Conservation (phyloP, 92 coral and sea anemone genomes). For the Paramuricea clavata region DNA sequence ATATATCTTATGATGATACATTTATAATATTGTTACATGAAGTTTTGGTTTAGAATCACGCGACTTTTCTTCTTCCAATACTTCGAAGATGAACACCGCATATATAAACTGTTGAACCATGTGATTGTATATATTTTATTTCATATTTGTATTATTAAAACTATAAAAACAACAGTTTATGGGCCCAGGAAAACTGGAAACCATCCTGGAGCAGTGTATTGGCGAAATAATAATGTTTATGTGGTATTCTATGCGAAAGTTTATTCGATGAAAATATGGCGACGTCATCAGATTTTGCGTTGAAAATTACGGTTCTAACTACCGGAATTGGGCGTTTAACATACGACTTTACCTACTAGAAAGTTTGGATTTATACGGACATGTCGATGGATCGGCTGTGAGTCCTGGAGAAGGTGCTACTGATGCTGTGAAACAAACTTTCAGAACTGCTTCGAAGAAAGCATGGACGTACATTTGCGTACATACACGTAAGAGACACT, state of each 20-base stretch:
- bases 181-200: slow-evolving; percentile 40
- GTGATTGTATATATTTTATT: no score
- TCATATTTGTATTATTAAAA: background rate
- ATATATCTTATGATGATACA: no score
- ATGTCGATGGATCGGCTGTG: slow-evolving; percentile 52
- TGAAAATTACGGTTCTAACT: slow-evolving; percentile 38
- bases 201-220: slow-evolving; percentile 15
- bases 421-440: background rate
- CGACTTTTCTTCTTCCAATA: no score
- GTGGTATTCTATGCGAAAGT: slow-evolving; percentile 1
- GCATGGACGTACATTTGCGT: background rate
- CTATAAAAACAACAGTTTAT: slow-evolving; percentile 31
- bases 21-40: no score
- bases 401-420: slow-evolving; percentile 45
- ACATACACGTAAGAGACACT: background rate
- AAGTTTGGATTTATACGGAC: slow-evolving; percentile 34
- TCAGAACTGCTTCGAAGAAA: background rate
- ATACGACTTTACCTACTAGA: slow-evolving; percentile 30
- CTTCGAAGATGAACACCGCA: no score
- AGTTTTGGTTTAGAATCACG: no score
- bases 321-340: slow-evolving; percentile 32
- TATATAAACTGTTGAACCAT: no score
- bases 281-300: slow-evolving; percentile 18
- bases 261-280: slow-evolving; percentile 19
- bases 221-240: background rate